These are phyloP conservation scores for Hozukius guyotensis DNA, from an alignment of 2,797 vertebrate genomes.

Conservation along the genomic window DNA sequence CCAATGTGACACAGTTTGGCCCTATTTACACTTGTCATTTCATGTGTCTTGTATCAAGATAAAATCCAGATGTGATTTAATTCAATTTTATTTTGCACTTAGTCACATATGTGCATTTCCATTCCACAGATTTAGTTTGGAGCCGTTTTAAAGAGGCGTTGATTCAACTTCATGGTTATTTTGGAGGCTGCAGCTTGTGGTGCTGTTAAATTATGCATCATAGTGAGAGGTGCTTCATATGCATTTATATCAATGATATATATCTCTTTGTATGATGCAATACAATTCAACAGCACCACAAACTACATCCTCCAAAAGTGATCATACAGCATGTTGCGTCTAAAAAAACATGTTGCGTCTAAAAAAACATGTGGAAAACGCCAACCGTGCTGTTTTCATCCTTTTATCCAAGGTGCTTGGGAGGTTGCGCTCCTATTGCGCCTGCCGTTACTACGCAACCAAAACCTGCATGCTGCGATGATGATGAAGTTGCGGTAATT, in stretches of 20 bases:
- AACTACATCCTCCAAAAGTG: background rate
- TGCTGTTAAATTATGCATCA: background rate
- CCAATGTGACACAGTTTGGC: too few species aligned
- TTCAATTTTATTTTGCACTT: background rate
- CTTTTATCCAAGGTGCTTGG: too few species aligned
- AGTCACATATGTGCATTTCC: background rate
- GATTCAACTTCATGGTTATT: background rate
- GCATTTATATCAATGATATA: background rate
- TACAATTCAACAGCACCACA: background rate
- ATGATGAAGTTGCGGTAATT: too few species aligned
- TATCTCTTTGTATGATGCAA: background rate
- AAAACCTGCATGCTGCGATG: too few species aligned
- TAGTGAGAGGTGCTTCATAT: background rate
- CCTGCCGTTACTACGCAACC: too few species aligned
- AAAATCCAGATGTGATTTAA: too few species aligned
- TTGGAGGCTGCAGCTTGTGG: background rate
- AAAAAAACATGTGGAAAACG: background rate
- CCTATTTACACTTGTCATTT: too few species aligned
- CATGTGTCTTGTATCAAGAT: too few species aligned
- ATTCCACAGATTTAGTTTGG: background rate
- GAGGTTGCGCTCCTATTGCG: too few species aligned
- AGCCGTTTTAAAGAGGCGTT: background rate
- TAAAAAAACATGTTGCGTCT: too few species aligned
- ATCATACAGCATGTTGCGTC: background rate
- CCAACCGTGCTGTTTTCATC: too few species aligned